Evolutionary conservation across 2,888 invertebrate species (phyloP).

Genomic region (Leptopilina myrica): DNA sequence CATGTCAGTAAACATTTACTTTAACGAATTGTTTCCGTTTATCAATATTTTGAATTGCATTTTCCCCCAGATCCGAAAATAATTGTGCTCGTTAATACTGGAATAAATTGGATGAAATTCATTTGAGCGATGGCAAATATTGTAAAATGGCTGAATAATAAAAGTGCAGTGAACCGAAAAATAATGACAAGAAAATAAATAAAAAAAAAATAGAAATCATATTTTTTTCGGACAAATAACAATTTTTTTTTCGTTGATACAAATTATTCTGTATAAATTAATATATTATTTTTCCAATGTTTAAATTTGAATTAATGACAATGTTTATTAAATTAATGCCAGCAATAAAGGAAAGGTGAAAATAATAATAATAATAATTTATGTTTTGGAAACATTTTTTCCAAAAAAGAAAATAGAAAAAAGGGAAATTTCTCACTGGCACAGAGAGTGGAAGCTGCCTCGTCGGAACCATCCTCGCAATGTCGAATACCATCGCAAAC

Average conservation of each 20-base stretch:
- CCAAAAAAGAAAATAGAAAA: neutral
- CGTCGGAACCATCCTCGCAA: slow-evolving; percentile 95
- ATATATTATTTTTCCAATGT: too few species aligned
- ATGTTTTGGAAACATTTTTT: too few species aligned
- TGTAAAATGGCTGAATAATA: neutral
- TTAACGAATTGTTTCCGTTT: neutral
- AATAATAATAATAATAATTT: too few species aligned
- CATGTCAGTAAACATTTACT: slow-evolving; percentile 3
- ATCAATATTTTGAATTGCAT: slow-evolving; percentile 3
- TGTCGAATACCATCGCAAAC: slow-evolving; percentile 96
- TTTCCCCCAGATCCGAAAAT: neutral
- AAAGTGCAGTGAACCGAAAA: neutral
- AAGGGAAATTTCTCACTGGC: slow-evolving; percentile 82
- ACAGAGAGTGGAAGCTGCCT: slow-evolving; percentile 90
- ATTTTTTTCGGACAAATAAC: too few species aligned
- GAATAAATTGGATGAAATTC: neutral
- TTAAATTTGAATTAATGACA: too few species aligned
- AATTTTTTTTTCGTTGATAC: too few species aligned
- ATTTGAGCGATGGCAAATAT: neutral
- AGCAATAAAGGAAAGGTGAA: too few species aligned
- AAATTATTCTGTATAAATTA: too few species aligned
- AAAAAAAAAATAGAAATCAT: too few species aligned
- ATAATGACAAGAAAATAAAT: neutral
- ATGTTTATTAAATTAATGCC: too few species aligned
- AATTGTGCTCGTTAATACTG: neutral